Evolutionary conservation across 2,888 invertebrate species (phyloP).

Genomic region (Xestoiulus laeticollis): DNA sequence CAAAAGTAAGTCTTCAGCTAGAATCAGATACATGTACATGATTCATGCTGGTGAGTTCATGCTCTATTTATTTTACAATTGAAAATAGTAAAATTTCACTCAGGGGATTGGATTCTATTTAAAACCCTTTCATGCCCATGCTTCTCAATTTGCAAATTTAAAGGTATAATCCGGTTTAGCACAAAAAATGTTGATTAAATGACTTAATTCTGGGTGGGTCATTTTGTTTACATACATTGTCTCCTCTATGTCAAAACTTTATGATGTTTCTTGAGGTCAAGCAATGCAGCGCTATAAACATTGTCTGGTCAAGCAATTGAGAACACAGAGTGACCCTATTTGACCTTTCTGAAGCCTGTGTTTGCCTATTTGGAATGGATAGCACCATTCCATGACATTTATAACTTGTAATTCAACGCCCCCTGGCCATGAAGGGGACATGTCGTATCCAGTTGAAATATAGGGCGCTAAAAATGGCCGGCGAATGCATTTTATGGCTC

Average conservation of each 20-base stretch:
- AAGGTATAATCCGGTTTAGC: no score
- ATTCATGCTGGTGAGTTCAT: background rate
- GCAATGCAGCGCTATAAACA: background rate
- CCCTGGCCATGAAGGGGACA: slow-evolving; percentile 13
- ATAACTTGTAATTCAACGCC: background rate
- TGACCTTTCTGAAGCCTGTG: background rate
- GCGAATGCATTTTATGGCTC: background rate
- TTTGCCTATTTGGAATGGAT: background rate
- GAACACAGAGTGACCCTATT: background rate
- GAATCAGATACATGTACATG: background rate
- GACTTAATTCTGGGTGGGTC: no score
- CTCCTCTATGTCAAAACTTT: no score
- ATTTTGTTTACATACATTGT: no score
- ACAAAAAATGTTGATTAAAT: no score
- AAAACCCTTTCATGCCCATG: no score
- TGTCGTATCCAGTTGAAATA: background rate
- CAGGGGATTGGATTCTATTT: no score
- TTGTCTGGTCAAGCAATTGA: background rate
- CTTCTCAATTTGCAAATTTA: no score
- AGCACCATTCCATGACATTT: background rate
- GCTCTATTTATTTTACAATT: background rate
- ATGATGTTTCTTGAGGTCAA: background rate
- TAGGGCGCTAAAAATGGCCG: slow-evolving; percentile 8
- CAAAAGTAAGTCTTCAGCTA: background rate
- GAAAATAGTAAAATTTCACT: no score